phyloP scores from a whole-genome alignment of 2,113 vertebrate species.

The Acrocephalus kingi region DNA sequence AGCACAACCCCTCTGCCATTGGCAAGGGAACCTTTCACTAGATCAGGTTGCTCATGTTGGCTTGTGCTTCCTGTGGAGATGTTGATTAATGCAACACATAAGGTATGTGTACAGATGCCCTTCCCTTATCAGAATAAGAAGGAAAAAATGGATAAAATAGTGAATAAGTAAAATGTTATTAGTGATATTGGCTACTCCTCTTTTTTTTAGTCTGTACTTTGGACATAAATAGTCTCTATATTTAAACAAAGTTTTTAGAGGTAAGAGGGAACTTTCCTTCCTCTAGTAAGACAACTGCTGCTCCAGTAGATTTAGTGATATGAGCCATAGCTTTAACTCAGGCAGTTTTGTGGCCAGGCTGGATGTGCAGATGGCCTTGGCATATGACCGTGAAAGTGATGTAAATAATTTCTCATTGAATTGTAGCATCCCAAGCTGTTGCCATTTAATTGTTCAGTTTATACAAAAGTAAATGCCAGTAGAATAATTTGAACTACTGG shows the following conservation, averaged over 20 bases:
- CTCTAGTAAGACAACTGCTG: neutral
- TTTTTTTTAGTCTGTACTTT: neutral
- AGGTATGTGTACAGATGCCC: neutral
- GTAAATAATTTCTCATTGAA: conserved; percentile 44
- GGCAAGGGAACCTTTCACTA: neutral
- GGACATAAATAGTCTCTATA: neutral
- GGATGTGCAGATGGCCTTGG: conserved; percentile 45
- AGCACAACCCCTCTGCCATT: neutral
- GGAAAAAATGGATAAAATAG: neutral
- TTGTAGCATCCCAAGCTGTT: conserved; percentile 51
- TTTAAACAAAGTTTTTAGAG: neutral
- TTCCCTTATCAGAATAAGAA: neutral
- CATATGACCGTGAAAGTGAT: conserved; percentile 32
- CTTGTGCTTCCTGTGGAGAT: neutral
- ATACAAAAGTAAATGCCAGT: conserved; percentile 5
- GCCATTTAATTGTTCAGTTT: conserved; percentile 41
- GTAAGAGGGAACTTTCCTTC: neutral
- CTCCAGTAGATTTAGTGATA: neutral
- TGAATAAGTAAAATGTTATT: neutral
- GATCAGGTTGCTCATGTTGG: neutral
- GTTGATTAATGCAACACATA: neutral
- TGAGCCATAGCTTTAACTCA: conserved; percentile 7
- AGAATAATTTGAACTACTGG: neutral
- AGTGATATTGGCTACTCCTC: neutral
- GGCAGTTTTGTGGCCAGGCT: conserved; percentile 22